Conservation (phyloP, 2,113 vertebrate genomes). For the Holacanthus passer region DNA sequence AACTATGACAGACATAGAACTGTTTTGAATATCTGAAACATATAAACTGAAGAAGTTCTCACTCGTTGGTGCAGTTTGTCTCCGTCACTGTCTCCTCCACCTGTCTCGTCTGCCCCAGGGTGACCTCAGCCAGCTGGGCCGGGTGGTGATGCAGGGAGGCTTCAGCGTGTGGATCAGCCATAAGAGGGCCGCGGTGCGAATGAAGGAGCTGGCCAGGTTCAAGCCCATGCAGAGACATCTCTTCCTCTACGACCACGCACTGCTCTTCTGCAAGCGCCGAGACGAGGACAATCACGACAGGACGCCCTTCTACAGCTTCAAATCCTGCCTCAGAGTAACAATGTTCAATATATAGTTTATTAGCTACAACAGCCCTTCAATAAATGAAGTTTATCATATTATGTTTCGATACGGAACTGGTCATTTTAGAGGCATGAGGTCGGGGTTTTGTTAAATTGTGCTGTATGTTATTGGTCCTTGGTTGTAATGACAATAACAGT, state of each 20-base stretch:
- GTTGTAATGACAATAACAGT: neutral
- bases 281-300: conserved; percentile 89
- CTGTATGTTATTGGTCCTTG: neutral
- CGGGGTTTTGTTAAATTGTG: neutral
- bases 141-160: conserved; percentile 92
- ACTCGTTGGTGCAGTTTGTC: neutral
- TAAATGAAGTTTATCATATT: neutral
- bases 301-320: conserved; percentile 96
- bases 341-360: neutral
- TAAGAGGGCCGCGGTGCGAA: conserved; percentile 91
- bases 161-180: conserved; percentile 97
- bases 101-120: conserved; percentile 83
- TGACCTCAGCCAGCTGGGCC: conserved; percentile 92
- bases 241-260: conserved; percentile 94
- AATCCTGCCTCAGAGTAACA: conserved; percentile 93
- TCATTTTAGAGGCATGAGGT: neutral
- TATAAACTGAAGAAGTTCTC: neutral
- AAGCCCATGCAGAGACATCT: conserved; percentile 98
- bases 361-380: neutral
- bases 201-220: conserved; percentile 97
- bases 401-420: neutral
- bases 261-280: conserved; percentile 96
- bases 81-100: neutral
- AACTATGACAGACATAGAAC: too few species aligned
- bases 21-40: too few species aligned